Conservation (phyloP, 2,113 vertebrate species). For the Salvelinus alpinus region DNA sequence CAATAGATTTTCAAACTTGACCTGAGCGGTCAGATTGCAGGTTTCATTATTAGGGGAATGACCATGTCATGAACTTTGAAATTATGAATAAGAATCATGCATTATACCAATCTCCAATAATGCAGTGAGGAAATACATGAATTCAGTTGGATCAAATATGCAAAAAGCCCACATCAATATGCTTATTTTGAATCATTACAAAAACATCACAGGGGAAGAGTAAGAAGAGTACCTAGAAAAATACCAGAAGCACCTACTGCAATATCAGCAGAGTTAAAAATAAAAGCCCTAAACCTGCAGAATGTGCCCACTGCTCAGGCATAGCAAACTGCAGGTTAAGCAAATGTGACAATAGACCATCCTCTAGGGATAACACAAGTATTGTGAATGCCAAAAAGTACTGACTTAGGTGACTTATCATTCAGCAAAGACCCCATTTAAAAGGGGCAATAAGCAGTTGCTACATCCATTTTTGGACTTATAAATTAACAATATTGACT, state of each 20-base stretch:
- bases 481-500: no score
- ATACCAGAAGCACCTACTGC: constrained; percentile 31
- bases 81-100: neutral
- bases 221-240: constrained; percentile 18
- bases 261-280: constrained; percentile 53
- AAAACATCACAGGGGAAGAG: constrained; percentile 2
- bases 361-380: neutral
- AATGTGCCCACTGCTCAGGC: constrained; percentile 33
- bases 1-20: neutral
- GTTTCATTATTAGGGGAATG: neutral
- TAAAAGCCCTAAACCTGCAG: constrained; percentile 39
- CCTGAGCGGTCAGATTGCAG: neutral
- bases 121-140: neutral
- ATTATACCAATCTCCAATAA: neutral
- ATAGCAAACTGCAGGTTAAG: constrained; percentile 22
- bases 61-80: neutral
- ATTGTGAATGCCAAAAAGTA: neutral
- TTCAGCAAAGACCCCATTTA: neutral
- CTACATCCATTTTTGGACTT: no score
- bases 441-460: neutral
- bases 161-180: neutral
- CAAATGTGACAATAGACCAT: constrained; percentile 22
- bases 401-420: neutral
- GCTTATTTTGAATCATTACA: constrained; percentile 2
- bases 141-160: neutral